Base-by-base conservation (phyloP, 2,797 vertebrate species). In the Apodemus agrarius region DNA sequence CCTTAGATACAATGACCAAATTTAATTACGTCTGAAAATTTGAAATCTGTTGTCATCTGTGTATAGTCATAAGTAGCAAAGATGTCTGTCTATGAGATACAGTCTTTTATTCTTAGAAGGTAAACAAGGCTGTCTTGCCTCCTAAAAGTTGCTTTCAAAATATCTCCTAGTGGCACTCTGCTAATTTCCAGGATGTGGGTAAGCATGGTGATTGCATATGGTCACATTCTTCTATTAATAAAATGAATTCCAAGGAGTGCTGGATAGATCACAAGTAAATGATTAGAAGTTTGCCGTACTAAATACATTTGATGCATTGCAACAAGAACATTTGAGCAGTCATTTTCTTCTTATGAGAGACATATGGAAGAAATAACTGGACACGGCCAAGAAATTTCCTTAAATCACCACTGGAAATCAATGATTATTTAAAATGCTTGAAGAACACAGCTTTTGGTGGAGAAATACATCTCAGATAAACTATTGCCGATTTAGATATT, bases 161-260 rank as follows among this genome's bases (percentile, higher is more conserved):
- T 29, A 61, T 89, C 43, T 90, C 82, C 79, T 84, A 94, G 52
- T 88, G 81, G 54, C 24, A 85, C 79, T 52, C 74, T 95, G 26
- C 34, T 93, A 82, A 93, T 94, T 57, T 65, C 59, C 82, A 92
- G 81, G 82, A 96, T 94, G 81, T 93, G 61, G 95, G 78, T 95
- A 93, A 97, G 84, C 78, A 88, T 88, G 29, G 90, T 97, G 84
- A 96, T 95, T 95, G 82, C 63, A 96, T 93, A 91, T 57, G 78
- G 78, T 94, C 78, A 95, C 37, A 59, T 95, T 95, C 78, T 82
- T 95, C 63, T 69, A 80, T 93, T 46, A 72, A 43, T 96, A 69
- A 81, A 83, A 80, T 65, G 95, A 83, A 65, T 34, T 16, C 52
- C 14, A n/a, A 54, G 40, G 29, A 52, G 89, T 40, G 76, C 6